These are phyloP conservation scores for Columba guinea DNA, from an alignment of 2,797 vertebrate genomes.

Conservation along the genomic window DNA sequence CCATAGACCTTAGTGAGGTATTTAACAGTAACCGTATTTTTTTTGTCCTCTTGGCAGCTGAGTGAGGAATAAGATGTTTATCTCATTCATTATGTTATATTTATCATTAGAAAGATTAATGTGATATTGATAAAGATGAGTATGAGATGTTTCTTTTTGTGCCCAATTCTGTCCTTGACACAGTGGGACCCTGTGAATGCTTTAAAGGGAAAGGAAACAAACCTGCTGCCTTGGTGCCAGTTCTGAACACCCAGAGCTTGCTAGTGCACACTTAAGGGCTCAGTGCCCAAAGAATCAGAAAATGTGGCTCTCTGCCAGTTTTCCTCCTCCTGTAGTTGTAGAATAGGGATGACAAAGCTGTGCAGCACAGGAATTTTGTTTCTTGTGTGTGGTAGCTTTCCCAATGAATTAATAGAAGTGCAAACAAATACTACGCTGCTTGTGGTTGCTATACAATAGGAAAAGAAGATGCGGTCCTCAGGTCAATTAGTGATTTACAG, in stretches of 20 bases:
- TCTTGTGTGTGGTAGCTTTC: not conserved
- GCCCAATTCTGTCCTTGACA: not conserved
- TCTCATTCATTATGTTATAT: not conserved
- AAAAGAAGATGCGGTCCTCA: not conserved
- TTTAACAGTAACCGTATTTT: not conserved
- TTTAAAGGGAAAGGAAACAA: not conserved
- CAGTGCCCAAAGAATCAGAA: not conserved
- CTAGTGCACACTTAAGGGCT: not conserved
- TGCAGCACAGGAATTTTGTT: not conserved
- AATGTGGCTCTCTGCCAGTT: not conserved
- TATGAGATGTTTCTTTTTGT: not conserved
- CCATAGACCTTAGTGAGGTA: not conserved
- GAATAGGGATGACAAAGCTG: not conserved
- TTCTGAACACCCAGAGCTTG: not conserved
- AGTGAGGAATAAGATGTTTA: not conserved
- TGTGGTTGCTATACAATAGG: not conserved
- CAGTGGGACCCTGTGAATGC: not conserved
- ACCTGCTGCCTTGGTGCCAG: not conserved
- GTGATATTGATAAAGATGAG: not conserved
- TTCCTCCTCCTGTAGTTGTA: not conserved
- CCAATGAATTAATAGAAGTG: not conserved
- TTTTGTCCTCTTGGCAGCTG: not conserved
- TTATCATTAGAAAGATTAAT: not conserved
- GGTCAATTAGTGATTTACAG: not conserved
- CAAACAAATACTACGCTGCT: not conserved